Base-by-base conservation (phyloP, 2,797 vertebrate species). In the Lepus townsendii region DNA sequence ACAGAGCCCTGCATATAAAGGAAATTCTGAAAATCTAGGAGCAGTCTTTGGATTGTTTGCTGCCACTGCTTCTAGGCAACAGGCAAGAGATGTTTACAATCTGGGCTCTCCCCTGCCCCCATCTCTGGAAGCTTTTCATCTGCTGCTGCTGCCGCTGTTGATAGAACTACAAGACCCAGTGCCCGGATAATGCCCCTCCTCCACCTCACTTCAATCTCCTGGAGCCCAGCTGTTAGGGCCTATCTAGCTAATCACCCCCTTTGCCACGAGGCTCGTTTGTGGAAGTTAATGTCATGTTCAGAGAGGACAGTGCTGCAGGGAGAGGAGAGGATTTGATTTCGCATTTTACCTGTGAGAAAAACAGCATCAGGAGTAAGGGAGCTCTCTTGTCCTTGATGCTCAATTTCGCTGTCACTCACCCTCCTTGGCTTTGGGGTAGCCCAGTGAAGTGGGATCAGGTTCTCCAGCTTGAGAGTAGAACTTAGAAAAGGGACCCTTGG, bases 41-140 rank as follows among this genome's bases (percentile, higher is more conserved):
- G 82, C 95, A 88, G 90, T n/a, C 97, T 94, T 90, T 82, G 88
- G 93, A 96, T 94, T 96, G 97, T 97, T 96, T 96, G 96, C 97
- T 83, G 96, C 94, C 96, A 60, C 93, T 9, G 97, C 97, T 97
- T 97, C 97, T 76, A 97, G 97, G 97, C 97, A 97, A 97, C 97
- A 91, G 95, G 90, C 85, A 82, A 83, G 96, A 85, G 95, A 93
- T 97, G 97, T 97, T 97, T 97, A 96, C 97, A 97, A 20, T 95
- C 97, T 87, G 96, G 86, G 97, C 97, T 91, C 84, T 96, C 80
- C 95, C 96, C 96, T 83, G 93, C 96, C 97, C 97, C 97, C 97
- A 88, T 94, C 96, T 68, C 93, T 14, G 77, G 91, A 54, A 90
- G 97, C 96, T 92, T 96, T 97, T 95, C 95, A 95, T 92, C 93